Conservation (phyloP, 2,888 invertebrate genomes). For the Itoplectis maculator region DNA sequence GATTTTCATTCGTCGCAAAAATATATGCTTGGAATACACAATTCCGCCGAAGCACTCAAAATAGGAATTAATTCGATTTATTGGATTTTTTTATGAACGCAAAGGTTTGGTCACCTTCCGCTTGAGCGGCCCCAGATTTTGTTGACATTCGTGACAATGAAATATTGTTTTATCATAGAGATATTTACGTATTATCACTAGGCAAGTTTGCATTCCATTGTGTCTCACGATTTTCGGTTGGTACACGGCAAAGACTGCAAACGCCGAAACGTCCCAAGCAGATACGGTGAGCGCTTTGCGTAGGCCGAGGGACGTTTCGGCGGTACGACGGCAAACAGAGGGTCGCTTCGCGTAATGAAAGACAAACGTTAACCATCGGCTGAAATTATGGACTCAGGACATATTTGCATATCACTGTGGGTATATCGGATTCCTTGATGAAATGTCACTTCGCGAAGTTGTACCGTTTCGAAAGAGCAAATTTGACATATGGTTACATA, state of each 20-base stretch:
- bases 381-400: slow-evolving; percentile 29
- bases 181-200: not conserved
- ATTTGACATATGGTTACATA: not conserved
- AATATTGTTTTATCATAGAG: not conserved
- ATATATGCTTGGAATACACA: too few species aligned
- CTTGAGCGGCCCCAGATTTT: not conserved
- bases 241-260: not conserved
- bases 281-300: not conserved
- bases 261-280: not conserved
- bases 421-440: not conserved
- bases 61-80: slow-evolving; percentile 33
- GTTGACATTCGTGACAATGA: not conserved
- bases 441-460: not conserved
- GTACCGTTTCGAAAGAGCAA: not conserved
- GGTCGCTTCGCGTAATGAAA: slow-evolving; percentile 29
- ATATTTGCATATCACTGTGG: slow-evolving; percentile 27
- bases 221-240: not conserved
- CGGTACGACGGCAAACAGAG: slow-evolving; percentile 12
- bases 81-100: slow-evolving; percentile 1
- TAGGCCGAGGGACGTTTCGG: not conserved
- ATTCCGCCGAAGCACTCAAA: too few species aligned
- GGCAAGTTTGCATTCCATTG: not conserved
- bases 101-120: not conserved
- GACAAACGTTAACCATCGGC: slow-evolving; percentile 25
- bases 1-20: too few species aligned